Base-by-base conservation (phyloP, 2,888 invertebrate species). In the Timandra comae region DNA sequence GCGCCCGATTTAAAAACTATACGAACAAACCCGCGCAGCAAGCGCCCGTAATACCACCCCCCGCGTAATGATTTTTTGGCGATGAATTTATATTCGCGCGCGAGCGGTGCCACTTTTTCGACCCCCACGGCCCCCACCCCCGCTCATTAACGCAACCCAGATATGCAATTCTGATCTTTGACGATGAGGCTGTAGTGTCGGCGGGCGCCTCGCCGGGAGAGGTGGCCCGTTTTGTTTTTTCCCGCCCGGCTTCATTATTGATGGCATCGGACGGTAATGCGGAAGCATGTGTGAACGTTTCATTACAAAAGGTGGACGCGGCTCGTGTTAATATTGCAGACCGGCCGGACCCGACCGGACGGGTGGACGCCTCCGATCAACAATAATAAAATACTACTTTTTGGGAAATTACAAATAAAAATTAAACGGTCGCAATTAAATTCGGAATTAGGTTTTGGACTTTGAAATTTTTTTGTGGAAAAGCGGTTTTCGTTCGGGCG, bases 41-140 rank as follows among this genome's bases (percentile, higher is more conserved):
- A 77, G 68, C 75, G 77, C 86, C 86, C 88, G 88, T 88, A 89
- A 88, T 89, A 88, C 89, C 89, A 88, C 88, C 89, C 88, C 90
- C 89, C 89, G 91, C 91, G 91, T 92, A 92, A 92, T 92, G 91
- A 92, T 92, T 92, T 92, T 92, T 92, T 91, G 91, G 91, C 91
- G 91, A 90, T 90, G 91, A 91, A 91, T 91, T 90, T 89, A 89
- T 86, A 86, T 89, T 89, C 88, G 89, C 88, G 88, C 88, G 87
- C 87, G 87, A 85, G 84, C 86, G 87, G 86, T 82, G 86, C 81
- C 84, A 84, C 84, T 84, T 84, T 85, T 85, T 85, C 84, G 81
- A 81, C 76, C 76, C 81, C 74, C 57, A 61, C 52, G 63, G 53
- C 62, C 66, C 63, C 70, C 68, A 74, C 73, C 79, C 77, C 78